Evolutionary conservation across 2,113 vertebrate species (phyloP), one percentile per base, ranked within the genome.

Genomic region (Tylochromis polylepis): DNA sequence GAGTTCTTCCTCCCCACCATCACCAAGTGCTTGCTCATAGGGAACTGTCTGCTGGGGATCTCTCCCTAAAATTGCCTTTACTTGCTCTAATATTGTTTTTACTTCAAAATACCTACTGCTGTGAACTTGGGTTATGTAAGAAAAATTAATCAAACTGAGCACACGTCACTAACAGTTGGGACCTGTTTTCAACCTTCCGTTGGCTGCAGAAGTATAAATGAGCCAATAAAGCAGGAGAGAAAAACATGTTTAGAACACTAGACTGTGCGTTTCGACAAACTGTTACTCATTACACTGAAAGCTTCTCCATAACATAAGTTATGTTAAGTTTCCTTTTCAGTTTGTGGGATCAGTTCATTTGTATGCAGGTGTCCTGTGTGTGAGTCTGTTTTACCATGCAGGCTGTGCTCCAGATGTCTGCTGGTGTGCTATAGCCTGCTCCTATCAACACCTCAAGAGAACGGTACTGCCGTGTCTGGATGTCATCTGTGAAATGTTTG

Each of bases 331-430:
- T 49, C 43, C 24, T 51, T 41, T 27, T 2, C 72, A 86, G 24
- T 57, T 36, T 62, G 53, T 65, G 20, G 53, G 12, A 60, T 36
- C 7, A 49, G 3, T 24, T 38, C 22, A 31, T n/a, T 41, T 31
- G 22, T 27, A 2, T 67, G 5, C 36, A 79, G 11, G 18, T 38
- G 53, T 36, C 5, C 15, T 20, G 41, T 51, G 27, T 75, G 53
- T 15, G 34, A 27, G 53, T 55, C 2, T 56, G 57, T 67, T 27
- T 85, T 92, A 99, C 98, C 99, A 99, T 99, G 94, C 98, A 99
- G 0, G 99, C 98, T 0, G 99, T 99, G 96, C 99, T 99, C 98
- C 99, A 99, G 94, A 99, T 99, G 94, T 99, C 99, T 22, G 99
- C 99, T 1, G 98, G 98, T 2, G 98, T 98, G 87, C 97, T 96